Conservation (phyloP, 2,113 vertebrate genomes). For the Pseudorectes ferrugineus region DNA sequence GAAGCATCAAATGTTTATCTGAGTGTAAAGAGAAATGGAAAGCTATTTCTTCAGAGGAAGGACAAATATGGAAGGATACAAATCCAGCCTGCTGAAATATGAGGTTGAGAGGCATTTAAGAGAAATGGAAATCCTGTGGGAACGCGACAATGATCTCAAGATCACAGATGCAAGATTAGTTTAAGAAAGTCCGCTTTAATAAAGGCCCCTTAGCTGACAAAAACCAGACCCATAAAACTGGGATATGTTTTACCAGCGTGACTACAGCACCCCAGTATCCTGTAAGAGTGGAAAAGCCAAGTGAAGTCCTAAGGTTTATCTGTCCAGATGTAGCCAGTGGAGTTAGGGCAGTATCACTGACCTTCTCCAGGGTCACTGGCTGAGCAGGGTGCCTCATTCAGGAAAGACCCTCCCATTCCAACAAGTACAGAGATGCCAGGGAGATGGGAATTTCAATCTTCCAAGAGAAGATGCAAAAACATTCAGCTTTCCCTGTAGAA, state of each 20-base stretch:
- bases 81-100: not conserved
- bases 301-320: not conserved
- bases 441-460: not conserved
- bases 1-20: not conserved
- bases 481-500: not conserved
- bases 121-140: not conserved
- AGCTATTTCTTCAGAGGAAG: not conserved
- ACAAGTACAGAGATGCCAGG: not conserved
- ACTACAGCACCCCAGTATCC: not conserved
- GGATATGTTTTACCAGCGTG: not conserved
- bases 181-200: not conserved
- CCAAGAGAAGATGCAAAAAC: not conserved
- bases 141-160: not conserved
- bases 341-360: not conserved
- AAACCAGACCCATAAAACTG: not conserved
- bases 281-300: not conserved
- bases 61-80: not conserved
- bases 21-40: not conserved
- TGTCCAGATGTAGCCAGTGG: fast-evolving
- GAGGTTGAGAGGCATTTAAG: not conserved
- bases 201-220: not conserved
- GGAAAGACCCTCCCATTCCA: not conserved
- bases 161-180: not conserved
- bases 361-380: not conserved
- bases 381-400: not conserved